phyloP scores from a whole-genome alignment of 1,140 invertebrate species.

The Apis laboriosa region DNA sequence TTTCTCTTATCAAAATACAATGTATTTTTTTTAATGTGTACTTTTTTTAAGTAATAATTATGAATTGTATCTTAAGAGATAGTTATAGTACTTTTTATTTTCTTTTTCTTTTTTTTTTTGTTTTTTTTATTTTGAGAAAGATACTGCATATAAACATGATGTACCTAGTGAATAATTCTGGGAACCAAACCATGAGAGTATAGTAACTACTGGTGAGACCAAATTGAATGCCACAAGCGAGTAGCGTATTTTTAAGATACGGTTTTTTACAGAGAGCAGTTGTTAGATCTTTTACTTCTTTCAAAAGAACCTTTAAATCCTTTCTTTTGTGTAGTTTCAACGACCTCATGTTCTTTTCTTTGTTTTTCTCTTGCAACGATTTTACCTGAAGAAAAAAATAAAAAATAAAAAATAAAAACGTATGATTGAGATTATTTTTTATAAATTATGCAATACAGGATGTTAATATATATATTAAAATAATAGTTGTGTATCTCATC shows the following conservation, averaged over 20 bases:
- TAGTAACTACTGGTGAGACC: conserved; percentile 90
- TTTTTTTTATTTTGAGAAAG: no score
- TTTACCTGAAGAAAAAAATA: conserved; percentile 81
- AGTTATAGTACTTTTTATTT: no score
- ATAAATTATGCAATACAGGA: neutral
- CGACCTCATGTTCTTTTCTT: conserved; percentile 79
- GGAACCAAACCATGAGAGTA: conserved; percentile 92
- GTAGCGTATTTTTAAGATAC: conserved; percentile 86
- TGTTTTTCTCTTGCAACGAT: conserved; percentile 83
- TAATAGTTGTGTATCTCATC: neutral
- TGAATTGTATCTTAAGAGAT: no score
- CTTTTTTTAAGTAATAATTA: no score
- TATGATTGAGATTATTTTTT: no score
- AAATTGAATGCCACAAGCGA: conserved; percentile 88
- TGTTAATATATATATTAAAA: neutral
- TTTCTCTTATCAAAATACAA: no score
- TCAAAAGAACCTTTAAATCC: conserved; percentile 84
- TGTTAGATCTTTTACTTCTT: conserved; percentile 86
- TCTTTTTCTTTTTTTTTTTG: no score
- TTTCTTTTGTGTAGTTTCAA: conserved; percentile 83
- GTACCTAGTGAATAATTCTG: conserved; percentile 85
- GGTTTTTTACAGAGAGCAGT: conserved; percentile 86
- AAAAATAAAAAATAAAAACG: neutral
- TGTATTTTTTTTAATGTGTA: no score
- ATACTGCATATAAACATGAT: no score